Evolutionary conservation across 2,797 vertebrate genomes (phyloP).

Genomic region (Sebastiscus albofasciatus): DNA sequence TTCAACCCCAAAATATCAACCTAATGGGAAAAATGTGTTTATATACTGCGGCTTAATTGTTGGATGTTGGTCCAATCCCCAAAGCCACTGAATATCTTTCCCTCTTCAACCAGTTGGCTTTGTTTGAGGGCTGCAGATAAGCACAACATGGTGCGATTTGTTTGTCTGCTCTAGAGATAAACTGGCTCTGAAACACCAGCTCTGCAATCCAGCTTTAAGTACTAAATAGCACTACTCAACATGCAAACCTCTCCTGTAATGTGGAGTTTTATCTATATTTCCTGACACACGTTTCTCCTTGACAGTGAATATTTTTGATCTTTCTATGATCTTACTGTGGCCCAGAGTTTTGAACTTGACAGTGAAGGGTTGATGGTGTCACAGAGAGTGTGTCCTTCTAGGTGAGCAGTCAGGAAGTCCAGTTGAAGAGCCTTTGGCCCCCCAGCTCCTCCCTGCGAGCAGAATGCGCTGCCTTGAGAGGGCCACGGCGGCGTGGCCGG

Average conservation of each 20-base stretch:
- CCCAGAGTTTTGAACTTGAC: constrained; percentile 74
- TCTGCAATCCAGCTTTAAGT: neutral
- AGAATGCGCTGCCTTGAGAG: constrained; percentile 60
- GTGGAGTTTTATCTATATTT: neutral
- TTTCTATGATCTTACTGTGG: neutral
- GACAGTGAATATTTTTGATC: neutral
- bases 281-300: neutral
- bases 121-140: constrained; percentile 4
- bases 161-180: neutral
- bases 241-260: neutral
- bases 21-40: neutral
- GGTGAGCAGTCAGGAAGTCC: constrained; percentile 80
- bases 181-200: neutral
- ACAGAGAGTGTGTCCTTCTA: constrained; percentile 43
- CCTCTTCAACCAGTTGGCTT: neutral
- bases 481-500: constrained; percentile 62
- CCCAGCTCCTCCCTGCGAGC: constrained; percentile 59
- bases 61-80: neutral
- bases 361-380: constrained; percentile 60
- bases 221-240: neutral
- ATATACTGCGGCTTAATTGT: neutral
- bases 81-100: neutral
- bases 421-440: constrained; percentile 65
- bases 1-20: neutral
- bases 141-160: neutral